Percentiles rank a stretch among this genome's conserved stretches.
These are phyloP conservation scores for Elgaria multicarinata DNA, from an alignment of 2,113 vertebrate genomes.

Conservation along the genomic window DNA sequence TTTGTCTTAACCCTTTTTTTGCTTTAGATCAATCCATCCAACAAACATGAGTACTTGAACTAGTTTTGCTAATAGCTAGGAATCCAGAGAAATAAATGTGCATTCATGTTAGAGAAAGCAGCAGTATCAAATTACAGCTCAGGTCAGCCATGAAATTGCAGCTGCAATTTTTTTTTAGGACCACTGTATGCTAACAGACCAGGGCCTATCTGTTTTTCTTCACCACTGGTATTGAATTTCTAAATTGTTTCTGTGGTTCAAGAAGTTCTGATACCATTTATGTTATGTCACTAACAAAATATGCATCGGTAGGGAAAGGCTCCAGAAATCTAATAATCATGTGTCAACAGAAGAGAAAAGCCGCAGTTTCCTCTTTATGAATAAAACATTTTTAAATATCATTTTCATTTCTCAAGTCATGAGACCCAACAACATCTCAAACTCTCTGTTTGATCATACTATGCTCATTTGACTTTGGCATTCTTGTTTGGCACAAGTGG, in stretches of 20 bases:
- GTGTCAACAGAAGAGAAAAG: slow-evolving; percentile 48
- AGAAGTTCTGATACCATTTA: slow-evolving; percentile 40
- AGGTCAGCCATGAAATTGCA: slow-evolving; percentile 54
- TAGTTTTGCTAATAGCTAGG: slow-evolving; percentile 3
- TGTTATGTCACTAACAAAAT: slow-evolving; percentile 42
- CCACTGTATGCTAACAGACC: slow-evolving; percentile 10
- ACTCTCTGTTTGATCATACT: not conserved
- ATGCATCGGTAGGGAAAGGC: slow-evolving; percentile 45
- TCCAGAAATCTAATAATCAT: slow-evolving; percentile 38
- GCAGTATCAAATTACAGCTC: slow-evolving; percentile 23
- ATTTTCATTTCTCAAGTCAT: slow-evolving; percentile 32
- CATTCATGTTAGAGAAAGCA: not conserved
- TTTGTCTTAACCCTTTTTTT: not conserved
- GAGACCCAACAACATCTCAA: not conserved
- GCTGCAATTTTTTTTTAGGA: slow-evolving; percentile 15
- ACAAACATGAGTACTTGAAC: not conserved
- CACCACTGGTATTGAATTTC: slow-evolving; percentile 14
- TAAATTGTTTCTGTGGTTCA: slow-evolving; percentile 51
- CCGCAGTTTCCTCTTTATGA: slow-evolving; percentile 38
- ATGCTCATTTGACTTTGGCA: not conserved
- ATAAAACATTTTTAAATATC: slow-evolving; percentile 57
- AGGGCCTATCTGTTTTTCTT: slow-evolving; percentile 44
- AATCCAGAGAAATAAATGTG: slow-evolving; percentile 21
- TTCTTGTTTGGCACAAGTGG: not conserved
- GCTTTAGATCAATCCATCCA: not conserved